Evolutionary conservation across 1,140 invertebrate genomes (phyloP), one percentile per base, ranked within the genome.

Genomic region (Lasioglossum albipes): DNA sequence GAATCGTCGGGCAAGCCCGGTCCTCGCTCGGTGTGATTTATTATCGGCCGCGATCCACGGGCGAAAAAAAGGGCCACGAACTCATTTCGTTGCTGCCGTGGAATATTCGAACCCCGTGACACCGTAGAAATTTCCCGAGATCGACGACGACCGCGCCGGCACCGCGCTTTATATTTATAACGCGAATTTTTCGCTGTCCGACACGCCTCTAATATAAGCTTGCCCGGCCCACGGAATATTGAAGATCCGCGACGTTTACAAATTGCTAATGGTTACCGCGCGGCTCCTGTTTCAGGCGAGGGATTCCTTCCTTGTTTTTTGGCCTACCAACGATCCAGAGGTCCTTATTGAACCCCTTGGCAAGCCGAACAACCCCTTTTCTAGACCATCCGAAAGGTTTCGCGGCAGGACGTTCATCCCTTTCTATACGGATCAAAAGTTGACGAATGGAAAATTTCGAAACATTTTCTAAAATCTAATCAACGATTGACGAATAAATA

Each of bases 101-200:
- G 1, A 3, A 16, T 12, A 41, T 18, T 52, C 52, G 18, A 64
- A 36, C 59, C 5, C 27, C 22, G 6, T 31, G 18, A 57, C 49
- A 41, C 27, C 49, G 49, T 41, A 18, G 66, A 67, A 66, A 67
- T 67, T 49, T 42, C 10, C 66, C 64, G 13, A 12, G 12, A 49
- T 13, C 42, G 18, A 12, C 41, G 20, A 0, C 0, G 27, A 27
- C n/a, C n/a, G n/a, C 27, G 27, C 27, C 27, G 4, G 13, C n/a
- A 10, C 9, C 7, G n/a, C 18, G 42, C 65, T 73, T 73, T 42
- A 79, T 79, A 79, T 79, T 79, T 79, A 79, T 79, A 65, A 79
- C 69, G 22, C n/a, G 49, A 42, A 79, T 79, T 73, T 79, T 73
- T 79, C 69, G 69, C 61, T 73, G 76, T 79, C 76, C 61, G 61